These are phyloP conservation scores for Gallinago media DNA, from an alignment of 2,113 vertebrate species.

Conservation along the genomic window DNA sequence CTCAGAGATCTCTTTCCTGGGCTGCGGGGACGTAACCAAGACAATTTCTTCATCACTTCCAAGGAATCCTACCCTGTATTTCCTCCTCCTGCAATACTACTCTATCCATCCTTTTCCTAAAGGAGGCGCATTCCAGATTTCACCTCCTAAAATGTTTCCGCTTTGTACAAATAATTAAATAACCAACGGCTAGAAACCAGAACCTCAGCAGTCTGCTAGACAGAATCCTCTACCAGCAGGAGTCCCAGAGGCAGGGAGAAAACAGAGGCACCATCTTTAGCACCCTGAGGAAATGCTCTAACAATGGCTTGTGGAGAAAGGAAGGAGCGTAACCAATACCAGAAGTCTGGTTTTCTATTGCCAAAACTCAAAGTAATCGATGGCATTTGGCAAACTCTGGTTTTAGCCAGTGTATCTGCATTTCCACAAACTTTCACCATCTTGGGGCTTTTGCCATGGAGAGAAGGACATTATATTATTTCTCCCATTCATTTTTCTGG, in stretches of 20 bases:
- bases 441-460: constrained; percentile 5
- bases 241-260: neutral
- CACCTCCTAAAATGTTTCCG: neutral
- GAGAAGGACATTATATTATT: neutral
- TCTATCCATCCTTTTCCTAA: neutral
- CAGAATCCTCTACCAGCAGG: neutral
- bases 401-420: constrained; percentile 10
- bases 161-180: neutral
- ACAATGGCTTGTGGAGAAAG: neutral
- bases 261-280: neutral
- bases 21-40: neutral
- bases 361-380: constrained; percentile 32
- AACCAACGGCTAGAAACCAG: neutral
- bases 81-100: neutral
- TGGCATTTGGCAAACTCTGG: constrained; percentile 15
- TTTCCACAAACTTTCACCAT: constrained; percentile 6
- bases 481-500: constrained; percentile 7
- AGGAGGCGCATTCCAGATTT: neutral
- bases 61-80: neutral
- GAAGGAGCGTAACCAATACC: neutral
- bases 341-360: constrained; percentile 2
- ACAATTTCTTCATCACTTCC: neutral
- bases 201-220: neutral
- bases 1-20: neutral
- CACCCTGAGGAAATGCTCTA: neutral